Evolutionary conservation across 2,797 vertebrate genomes (phyloP).

Genomic region (Zalophus californianus): DNA sequence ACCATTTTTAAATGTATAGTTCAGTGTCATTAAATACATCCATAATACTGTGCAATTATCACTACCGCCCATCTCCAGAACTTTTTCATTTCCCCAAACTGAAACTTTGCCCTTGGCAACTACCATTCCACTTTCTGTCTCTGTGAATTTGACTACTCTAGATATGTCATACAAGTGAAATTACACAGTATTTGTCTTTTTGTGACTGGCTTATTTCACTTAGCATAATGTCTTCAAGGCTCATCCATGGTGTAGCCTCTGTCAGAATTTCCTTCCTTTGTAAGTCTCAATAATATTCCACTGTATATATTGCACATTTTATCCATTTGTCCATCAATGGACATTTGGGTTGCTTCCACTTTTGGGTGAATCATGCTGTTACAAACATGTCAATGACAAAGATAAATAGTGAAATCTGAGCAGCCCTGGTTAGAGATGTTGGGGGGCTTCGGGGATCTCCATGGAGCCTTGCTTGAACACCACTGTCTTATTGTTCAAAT

Average conservation of each 20-base stretch:
- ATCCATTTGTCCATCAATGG: not conserved
- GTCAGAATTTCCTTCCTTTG: not conserved
- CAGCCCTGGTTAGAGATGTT: not conserved
- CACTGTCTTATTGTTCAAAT: not conserved
- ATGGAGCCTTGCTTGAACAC: not conserved
- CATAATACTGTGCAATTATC: not conserved
- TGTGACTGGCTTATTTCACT: not conserved
- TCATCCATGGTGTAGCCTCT: not conserved
- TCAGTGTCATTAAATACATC: not conserved
- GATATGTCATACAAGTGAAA: not conserved
- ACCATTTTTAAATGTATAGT: not conserved
- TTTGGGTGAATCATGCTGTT: not conserved
- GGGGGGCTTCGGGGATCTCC: not conserved
- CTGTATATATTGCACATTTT: not conserved
- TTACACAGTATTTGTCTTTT: not conserved
- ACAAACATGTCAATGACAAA: not conserved
- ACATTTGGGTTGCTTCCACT: not conserved
- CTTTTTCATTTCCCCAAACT: not conserved
- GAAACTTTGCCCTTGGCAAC: not conserved
- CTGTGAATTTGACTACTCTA: not conserved
- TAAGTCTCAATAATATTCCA: not conserved
- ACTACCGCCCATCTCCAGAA: not conserved
- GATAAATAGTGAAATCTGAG: not conserved
- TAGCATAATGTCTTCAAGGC: not conserved
- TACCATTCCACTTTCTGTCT: not conserved